Percentiles rank a stretch among this genome's conserved stretches.
Evolutionary conservation across 2,797 vertebrate genomes (phyloP).

Genomic region (Tokudaia muenninki): DNA sequence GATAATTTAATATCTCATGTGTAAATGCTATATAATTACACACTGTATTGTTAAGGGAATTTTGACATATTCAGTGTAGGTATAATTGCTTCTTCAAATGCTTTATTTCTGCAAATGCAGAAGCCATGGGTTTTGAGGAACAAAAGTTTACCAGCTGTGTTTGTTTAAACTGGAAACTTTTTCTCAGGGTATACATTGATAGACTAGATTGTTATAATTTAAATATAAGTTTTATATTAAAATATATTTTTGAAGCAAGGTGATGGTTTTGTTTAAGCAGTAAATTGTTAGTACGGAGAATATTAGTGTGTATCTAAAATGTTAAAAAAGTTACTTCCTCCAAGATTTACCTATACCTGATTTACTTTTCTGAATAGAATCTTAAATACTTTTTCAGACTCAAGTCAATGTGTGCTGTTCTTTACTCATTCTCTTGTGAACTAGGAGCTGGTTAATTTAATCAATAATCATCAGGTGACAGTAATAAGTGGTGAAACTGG

Average conservation of each 20-base stretch:
- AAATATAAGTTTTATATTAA: conserved; percentile 41
- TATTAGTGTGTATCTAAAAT: background rate
- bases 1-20: background rate
- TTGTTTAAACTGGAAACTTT: conserved; percentile 12
- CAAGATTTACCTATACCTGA: conserved; percentile 10
- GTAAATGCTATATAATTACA: background rate
- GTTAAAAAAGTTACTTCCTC: conserved; percentile 16
- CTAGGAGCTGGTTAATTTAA: conserved; percentile 94
- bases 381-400: conserved; percentile 26
- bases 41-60: background rate
- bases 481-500: conserved; percentile 98
- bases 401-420: background rate
- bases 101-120: background rate
- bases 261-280: background rate
- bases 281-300: conserved; percentile 40
- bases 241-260: background rate
- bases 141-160: background rate
- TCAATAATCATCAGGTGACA: conserved; percentile 92
- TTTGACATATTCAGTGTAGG: background rate
- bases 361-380: background rate
- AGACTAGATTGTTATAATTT: conserved; percentile 10
- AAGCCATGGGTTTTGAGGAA: background rate
- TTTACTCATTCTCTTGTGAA: conserved; percentile 65
- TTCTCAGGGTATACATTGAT: background rate
- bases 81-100: background rate